phyloP scores from a whole-genome alignment of 2,797 vertebrate species.

The Orientallactaga sibirica region DNA sequence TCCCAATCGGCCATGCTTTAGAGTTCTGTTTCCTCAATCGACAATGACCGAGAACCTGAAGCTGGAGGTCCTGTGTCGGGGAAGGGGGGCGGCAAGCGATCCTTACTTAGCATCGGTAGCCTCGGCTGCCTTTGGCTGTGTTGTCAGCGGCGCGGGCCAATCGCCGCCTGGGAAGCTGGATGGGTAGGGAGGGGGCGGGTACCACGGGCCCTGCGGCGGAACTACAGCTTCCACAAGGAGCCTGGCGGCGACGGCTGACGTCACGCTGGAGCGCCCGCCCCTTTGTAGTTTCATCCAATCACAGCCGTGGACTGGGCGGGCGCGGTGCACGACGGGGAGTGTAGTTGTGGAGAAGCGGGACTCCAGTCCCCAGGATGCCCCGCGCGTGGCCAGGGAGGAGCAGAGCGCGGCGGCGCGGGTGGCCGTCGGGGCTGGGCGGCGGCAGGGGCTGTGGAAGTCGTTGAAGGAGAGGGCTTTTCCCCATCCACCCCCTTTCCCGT shows the following conservation, averaged over 20 bases:
- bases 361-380: slow-evolving; percentile 64
- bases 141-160: not conserved
- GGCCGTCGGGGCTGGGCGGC: not conserved
- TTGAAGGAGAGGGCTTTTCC: slow-evolving; percentile 67
- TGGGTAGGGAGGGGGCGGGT: not conserved
- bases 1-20: not conserved
- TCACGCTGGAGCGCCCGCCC: not conserved
- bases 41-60: not conserved
- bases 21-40: not conserved
- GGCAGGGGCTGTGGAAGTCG: not conserved
- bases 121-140: not conserved
- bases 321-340: not conserved
- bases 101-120: not conserved
- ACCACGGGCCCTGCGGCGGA: not conserved
- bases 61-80: not conserved
- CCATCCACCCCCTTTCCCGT: too few relatives aligned
- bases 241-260: not conserved
- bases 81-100: not conserved
- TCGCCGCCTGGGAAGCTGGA: not conserved
- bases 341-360: slow-evolving; percentile 41
- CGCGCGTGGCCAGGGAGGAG: slow-evolving; percentile 22
- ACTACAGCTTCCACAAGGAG: slow-evolving; percentile 15
- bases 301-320: not conserved
- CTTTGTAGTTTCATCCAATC: slow-evolving; percentile 20
- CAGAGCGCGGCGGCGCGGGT: slow-evolving; percentile 45